A percentile compares a stretch with the other conserved stretches of the same genome.
phyloP scores from a whole-genome alignment of 2,888 invertebrate species.

The Thera britannica region DNA sequence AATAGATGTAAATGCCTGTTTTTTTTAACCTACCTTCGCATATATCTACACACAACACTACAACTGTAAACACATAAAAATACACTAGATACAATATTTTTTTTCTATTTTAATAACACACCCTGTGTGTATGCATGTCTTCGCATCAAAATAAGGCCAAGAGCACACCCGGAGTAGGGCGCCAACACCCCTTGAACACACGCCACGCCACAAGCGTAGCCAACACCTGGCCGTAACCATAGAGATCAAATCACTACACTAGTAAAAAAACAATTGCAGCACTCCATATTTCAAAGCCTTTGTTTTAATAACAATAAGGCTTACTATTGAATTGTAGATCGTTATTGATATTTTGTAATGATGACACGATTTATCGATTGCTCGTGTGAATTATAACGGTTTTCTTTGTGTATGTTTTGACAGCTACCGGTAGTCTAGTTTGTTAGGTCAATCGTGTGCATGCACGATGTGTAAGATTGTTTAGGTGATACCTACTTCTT shows the following conservation, averaged over 20 bases:
- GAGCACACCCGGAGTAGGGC: constrained; percentile 52
- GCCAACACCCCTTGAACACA: constrained; percentile 58
- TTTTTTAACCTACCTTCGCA: too few relatives aligned
- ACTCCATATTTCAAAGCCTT: constrained; percentile 11
- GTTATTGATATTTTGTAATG: constrained; percentile 48
- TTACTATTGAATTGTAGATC: constrained; percentile 21
- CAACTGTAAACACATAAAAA: too few relatives aligned
- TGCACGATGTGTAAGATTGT: constrained; percentile 34
- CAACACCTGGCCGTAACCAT: constrained; percentile 82
- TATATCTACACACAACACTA: too few relatives aligned
- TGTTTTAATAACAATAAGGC: constrained; percentile 35
- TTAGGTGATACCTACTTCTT: constrained; percentile 2
- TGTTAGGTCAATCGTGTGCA: constrained; percentile 33
- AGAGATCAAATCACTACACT: constrained; percentile 80
- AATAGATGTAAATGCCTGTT: too few relatives aligned
- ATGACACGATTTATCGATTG: constrained; percentile 51
- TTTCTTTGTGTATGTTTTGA: constrained; percentile 57
- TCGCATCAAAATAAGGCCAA: constrained; percentile 45
- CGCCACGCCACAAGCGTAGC: constrained; percentile 53
- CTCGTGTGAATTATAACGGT: constrained; percentile 71
- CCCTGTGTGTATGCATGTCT: constrained; percentile 53
- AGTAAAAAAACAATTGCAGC: background rate
- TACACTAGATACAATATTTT: background rate
- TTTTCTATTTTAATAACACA: constrained; percentile 40
- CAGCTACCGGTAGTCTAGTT: constrained; percentile 39